Evolutionary conservation across 1,140 invertebrate species (phyloP), one percentile per base, ranked within the genome.

Genomic region (Drosophila equinoxialis): DNA sequence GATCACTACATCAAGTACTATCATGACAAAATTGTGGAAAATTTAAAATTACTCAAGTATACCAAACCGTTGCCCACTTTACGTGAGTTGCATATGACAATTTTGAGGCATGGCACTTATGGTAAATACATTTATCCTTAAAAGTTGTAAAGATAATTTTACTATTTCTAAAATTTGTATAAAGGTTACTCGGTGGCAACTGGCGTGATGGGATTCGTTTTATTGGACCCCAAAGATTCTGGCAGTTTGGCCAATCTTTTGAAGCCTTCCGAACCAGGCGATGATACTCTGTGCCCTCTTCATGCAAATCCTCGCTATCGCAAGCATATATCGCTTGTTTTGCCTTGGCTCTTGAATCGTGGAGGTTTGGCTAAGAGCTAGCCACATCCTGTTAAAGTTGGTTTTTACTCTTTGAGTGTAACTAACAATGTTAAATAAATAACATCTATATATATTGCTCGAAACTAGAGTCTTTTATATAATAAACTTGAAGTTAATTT

Each of bases 1-100:
- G 90, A 91, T 45, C 79, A 90, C 35, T 89, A 87, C 20, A 60
- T 91, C 6, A 89, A 89, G 59, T 74, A 75, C 30, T 91, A 91
- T 42, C 79, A 91, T 51, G 78, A 89, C 10, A 78, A 70, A 41
- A 68, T 91, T 3, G 60, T 69, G 0, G 54, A 91, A 48, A 63
- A 85, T 57, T 41, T 91, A 0, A 74, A 74, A 14, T 59, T 85
- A 6, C 61, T 91, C 0, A 89, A 85, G 5, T 91, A 91, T 57
- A 39, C 74, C 0, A 87, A 81, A 64, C 13, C 48, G 1, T 2
- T 91, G 10, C 90, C 90, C 10, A 74, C 41, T 2, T 20, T 91
- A 6, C 70, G 71, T 0, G 86, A 79, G 0, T 59, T 91, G 14
- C 90, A 91, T 23, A 26, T 74, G n/a, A 26, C 58, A 5, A 37